A percentile compares a stretch with the other conserved stretches of the same genome.
Evolutionary conservation across 2,888 invertebrate genomes (phyloP).

Genomic region (Idaea straminata): DNA sequence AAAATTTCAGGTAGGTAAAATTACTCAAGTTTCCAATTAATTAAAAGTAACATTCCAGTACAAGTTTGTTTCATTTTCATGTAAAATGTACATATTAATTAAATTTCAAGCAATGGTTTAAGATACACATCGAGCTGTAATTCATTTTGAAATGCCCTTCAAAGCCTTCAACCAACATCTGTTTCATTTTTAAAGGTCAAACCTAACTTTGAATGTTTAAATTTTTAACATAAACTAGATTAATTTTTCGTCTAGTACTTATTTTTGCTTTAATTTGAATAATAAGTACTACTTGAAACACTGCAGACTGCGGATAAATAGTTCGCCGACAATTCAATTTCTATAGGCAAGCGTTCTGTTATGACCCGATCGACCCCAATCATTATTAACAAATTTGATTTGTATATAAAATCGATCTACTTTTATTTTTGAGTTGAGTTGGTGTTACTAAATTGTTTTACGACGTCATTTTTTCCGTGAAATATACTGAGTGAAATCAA

Average conservation of each 20-base stretch:
- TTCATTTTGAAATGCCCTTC: neutral
- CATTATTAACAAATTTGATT: no score
- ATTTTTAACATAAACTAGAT: neutral
- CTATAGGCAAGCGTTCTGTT: no score
- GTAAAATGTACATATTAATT: neutral
- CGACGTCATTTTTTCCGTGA: no score
- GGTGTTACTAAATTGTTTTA: no score
- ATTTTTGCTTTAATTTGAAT: neutral
- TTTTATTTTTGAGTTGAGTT: no score
- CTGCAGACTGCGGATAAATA: neutral
- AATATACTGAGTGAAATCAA: no score
- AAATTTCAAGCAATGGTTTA: neutral
- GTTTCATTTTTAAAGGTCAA: neutral
- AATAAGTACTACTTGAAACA: neutral
- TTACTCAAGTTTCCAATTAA: neutral
- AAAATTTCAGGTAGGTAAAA: no score
- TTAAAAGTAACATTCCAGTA: neutral
- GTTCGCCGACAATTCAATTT: no score
- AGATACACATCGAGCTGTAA: neutral
- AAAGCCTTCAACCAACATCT: neutral
- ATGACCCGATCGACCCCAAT: no score
- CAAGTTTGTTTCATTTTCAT: neutral
- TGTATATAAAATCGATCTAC: no score
- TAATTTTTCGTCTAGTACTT: neutral
- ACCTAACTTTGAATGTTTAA: neutral